Percentiles rank a stretch among this genome's conserved stretches.
Conservation (phyloP, 53 echinoderm and acorn worm species). For the Crossaster papposus region DNA sequence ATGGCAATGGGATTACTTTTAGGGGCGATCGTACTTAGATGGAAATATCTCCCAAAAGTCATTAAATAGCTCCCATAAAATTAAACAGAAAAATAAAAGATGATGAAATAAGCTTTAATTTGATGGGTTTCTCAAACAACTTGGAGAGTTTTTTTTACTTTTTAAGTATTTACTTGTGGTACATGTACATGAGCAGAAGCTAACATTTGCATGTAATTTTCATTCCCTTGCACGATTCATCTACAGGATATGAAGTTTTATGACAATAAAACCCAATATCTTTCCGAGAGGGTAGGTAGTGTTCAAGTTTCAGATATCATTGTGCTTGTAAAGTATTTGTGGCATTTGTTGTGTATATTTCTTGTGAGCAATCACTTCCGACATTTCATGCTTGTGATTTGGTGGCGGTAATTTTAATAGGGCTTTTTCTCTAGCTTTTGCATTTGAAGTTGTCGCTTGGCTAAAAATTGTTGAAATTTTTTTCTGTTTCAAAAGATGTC, state of each 20-base stretch:
- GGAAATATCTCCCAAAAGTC: no score
- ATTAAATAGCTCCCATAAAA: no score
- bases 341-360: not conserved
- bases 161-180: not conserved
- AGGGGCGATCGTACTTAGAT: no score
- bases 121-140: no score
- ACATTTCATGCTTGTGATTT: not conserved
- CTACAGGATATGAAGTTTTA: slow-evolving; percentile 53
- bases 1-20: no score
- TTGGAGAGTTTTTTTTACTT: no score
- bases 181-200: not conserved
- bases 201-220: not conserved
- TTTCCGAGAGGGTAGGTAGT: slow-evolving; percentile 39
- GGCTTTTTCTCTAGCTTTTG: not conserved
- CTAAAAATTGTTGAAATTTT: not conserved
- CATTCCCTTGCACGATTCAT: not conserved
- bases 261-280: slow-evolving; percentile 23
- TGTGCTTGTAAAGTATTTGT: not conserved
- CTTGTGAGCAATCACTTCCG: not conserved
- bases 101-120: no score
- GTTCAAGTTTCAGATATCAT: not conserved
- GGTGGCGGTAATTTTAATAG: not conserved
- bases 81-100: no score
- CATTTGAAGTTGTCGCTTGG: not conserved
- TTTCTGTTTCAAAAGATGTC: no score